These are phyloP conservation scores for Bostrychus sinensis DNA, from an alignment of 2,113 vertebrate species.

Conservation along the genomic window DNA sequence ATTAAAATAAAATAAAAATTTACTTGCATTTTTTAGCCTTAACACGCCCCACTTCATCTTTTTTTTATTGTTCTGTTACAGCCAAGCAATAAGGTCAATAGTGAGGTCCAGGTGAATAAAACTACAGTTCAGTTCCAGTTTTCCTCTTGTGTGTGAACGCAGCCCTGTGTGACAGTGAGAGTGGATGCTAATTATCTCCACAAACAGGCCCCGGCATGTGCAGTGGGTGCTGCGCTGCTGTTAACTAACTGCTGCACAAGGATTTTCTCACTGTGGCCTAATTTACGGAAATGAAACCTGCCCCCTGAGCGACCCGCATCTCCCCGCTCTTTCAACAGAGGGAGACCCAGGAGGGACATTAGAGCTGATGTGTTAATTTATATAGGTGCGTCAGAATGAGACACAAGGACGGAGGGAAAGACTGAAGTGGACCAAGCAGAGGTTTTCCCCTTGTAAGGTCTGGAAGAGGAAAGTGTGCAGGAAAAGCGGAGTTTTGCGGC, in stretches of 20 bases:
- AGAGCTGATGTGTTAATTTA: constrained; percentile 38
- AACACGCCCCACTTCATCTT: too few species aligned
- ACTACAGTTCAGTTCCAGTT: too few species aligned
- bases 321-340: constrained; percentile 31
- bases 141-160: neutral
- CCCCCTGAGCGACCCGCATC: constrained; percentile 62
- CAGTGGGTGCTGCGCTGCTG: constrained; percentile 42
- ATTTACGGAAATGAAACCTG: constrained; percentile 72
- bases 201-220: constrained; percentile 59
- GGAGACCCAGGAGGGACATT: neutral
- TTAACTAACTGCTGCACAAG: constrained; percentile 62
- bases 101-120: too few species aligned
- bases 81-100: too few species aligned
- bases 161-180: constrained; percentile 22
- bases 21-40: too few species aligned
- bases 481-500: constrained; percentile 30
- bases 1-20: too few species aligned
- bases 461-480: constrained; percentile 5
- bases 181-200: constrained; percentile 73
- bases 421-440: neutral
- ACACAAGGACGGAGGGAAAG: constrained; percentile 1
- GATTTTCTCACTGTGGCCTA: constrained; percentile 74
- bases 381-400: constrained; percentile 17
- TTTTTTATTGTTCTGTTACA: too few species aligned
- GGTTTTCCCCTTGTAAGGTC: constrained; percentile 64